phyloP scores from a whole-genome alignment of 1,140 invertebrate species.

The Macrostomum lignano region DNA sequence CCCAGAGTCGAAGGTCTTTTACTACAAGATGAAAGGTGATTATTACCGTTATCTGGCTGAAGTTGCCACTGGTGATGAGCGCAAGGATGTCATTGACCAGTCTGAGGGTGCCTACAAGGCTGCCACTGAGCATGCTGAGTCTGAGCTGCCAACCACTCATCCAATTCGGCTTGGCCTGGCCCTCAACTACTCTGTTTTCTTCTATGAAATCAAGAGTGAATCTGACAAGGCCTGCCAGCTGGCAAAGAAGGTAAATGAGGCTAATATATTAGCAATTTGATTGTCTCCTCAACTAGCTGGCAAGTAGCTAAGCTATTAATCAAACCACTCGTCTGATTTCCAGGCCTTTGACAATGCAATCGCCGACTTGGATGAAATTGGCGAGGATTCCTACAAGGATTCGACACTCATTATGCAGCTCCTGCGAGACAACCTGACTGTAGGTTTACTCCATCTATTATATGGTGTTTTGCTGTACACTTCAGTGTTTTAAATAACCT shows the following conservation, averaged over 20 bases:
- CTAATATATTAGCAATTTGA: no score
- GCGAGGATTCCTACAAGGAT: not conserved
- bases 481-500: no score
- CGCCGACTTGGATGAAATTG: not conserved
- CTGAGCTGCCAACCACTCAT: slow-evolving; percentile 8
- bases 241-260: slow-evolving; percentile 27
- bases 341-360: slow-evolving; percentile 15
- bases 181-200: slow-evolving; percentile 12
- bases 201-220: slow-evolving; percentile 10
- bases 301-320: no score
- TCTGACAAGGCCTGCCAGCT: slow-evolving; percentile 9
- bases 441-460: not conserved
- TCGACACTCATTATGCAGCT: slow-evolving; percentile 2
- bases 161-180: slow-evolving; percentile 11
- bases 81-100: slow-evolving; percentile 83
- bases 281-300: no score
- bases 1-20: slow-evolving; percentile 90
- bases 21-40: slow-evolving; percentile 97
- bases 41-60: slow-evolving; percentile 96
- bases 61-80: slow-evolving; percentile 55
- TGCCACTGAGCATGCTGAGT: slow-evolving; percentile 9
- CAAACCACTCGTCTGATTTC: no score
- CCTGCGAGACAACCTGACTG: slow-evolving; percentile 4
- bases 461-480: no score
- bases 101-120: slow-evolving; percentile 7